phyloP scores from a whole-genome alignment of 2,888 invertebrate species.

The Pseudolycoriella hygida region DNA sequence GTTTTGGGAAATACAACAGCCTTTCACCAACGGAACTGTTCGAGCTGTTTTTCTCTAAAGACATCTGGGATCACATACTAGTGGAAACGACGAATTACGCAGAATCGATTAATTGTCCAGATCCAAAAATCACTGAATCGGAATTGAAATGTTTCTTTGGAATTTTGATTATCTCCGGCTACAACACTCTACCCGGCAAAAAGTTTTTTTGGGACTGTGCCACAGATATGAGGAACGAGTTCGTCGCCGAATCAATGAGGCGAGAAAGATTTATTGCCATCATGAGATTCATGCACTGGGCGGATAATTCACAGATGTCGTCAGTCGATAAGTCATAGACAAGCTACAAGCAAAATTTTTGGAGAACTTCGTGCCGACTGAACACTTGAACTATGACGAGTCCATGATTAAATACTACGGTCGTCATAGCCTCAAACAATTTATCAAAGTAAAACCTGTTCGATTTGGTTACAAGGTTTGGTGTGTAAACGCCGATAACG shows the following conservation, averaged over 20 bases:
- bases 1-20: no score
- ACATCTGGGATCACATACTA: no score
- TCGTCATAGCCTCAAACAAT: background rate
- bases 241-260: background rate
- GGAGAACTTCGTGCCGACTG: background rate
- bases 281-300: background rate
- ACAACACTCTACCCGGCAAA: background rate
- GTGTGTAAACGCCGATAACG: background rate
- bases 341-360: background rate
- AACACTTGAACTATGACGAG: background rate
- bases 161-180: background rate
- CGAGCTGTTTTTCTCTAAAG: no score
- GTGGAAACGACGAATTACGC: no score
- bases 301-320: background rate
- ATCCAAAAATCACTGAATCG: no score
- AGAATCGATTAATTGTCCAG: no score
- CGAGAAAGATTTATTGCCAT: background rate
- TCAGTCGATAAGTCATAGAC: background rate
- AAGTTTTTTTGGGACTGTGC: background rate
- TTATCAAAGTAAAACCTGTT: background rate
- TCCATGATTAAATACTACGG: background rate
- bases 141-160: background rate
- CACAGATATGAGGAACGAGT: background rate
- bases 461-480: background rate
- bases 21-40: no score